Base-by-base conservation (phyloP, 1,140 invertebrate genomes). In the Patella vulgata region DNA sequence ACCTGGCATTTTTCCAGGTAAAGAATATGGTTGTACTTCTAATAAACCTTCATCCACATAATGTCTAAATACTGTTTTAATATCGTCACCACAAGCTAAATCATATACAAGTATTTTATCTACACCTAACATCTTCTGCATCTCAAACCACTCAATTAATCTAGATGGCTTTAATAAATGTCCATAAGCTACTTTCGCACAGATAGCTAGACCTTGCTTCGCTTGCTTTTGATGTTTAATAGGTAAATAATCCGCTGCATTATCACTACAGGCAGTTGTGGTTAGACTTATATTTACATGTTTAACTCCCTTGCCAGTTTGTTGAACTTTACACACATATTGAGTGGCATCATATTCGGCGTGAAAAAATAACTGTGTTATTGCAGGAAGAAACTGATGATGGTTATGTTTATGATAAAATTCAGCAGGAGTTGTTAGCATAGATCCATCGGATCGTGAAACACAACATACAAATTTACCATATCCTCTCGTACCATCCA, bases 131-230 rank as follows among this genome's bases (percentile, higher is more conserved):
- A 55, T n/a, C n/a, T n/a, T n/a, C n/a, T n/a, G n/a, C n/a, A n/a
- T n/a, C n/a, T n/a, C n/a, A n/a, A n/a, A n/a, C 63, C 63, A 60
- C 40, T 66, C 63, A 11, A 66, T 57, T 14, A 66, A 30, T 30
- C 59, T 59, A 25, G 56, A 46, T 11, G 63, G 63, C 44, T 66
- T 55, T 33, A 60, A 58, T 0, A 19, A 30, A 4, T 31, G n/a
- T n/a, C n/a, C n/a, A n/a, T n/a, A n/a, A n/a, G n/a, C n/a, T n/a
- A n/a, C n/a, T n/a, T n/a, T n/a, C 28, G 43, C 64, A 31, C 64
- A 66, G 9, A 66, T 27, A 6, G 64, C 64, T 14, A 66, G 27
- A 0, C 64, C 58, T 3, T 54, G 52, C 8, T 43, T 52, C 28
- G 57, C 51, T 1, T 1, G 3, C n/a, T 39, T 23, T 1, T 57